A percentile compares a stretch with the other conserved stretches of the same genome.
Evolutionary conservation across 35 echinoderm and acorn worm species (phyloP).

Genomic region (Anneissia japonica): DNA sequence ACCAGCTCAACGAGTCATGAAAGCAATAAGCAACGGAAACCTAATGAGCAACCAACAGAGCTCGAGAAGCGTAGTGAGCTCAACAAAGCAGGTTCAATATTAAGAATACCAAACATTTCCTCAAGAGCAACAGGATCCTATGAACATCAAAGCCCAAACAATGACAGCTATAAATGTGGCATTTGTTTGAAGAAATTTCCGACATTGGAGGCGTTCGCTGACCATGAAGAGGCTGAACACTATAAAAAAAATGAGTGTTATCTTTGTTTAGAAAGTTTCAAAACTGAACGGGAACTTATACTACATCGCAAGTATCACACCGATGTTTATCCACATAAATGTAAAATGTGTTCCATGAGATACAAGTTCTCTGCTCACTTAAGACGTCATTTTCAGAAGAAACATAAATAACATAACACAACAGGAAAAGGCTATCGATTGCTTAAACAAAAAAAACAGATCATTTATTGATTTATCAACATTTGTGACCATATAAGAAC

Average conservation of each 20-base stretch:
- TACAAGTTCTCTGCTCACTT: not conserved
- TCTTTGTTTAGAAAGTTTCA: not conserved
- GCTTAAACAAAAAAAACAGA: too few species aligned
- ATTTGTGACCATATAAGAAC: too few species aligned
- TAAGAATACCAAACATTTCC: too few species aligned
- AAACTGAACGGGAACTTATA: not conserved
- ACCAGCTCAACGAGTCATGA: too few species aligned
- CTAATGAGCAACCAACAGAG: too few species aligned
- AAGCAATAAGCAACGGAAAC: too few species aligned
- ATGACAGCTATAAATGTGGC: not conserved
- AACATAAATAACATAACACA: too few species aligned
- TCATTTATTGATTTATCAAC: too few species aligned
- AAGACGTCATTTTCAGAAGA: not conserved
- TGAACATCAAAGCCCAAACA: not conserved
- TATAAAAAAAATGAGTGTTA: not conserved
- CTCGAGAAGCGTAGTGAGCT: too few species aligned
- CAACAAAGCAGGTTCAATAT: too few species aligned
- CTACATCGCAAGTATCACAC: not conserved
- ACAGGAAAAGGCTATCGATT: too few species aligned
- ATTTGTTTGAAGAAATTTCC: not conserved
- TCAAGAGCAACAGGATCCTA: too few species aligned
- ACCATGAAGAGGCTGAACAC: not conserved
- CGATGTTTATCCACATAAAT: not conserved
- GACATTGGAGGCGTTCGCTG: not conserved
- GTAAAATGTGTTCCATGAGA: not conserved